A percentile compares a stretch with the other conserved stretches of the same genome.
These are phyloP conservation scores for Geothlypis trichas DNA, from an alignment of 2,113 vertebrate species.

Conservation along the genomic window DNA sequence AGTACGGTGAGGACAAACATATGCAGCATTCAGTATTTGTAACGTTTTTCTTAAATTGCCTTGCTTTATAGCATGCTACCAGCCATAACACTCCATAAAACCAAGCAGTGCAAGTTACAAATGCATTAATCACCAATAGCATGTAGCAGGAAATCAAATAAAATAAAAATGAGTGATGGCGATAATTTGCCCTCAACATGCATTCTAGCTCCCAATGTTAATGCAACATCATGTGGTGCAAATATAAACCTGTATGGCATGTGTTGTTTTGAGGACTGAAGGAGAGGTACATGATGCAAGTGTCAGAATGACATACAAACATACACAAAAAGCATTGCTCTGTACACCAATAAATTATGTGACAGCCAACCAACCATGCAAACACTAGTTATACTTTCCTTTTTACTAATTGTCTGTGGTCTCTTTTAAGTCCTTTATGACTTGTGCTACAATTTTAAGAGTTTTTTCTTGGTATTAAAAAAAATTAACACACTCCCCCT, in stretches of 20 bases:
- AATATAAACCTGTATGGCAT: neutral
- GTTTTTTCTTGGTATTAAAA: conserved; percentile 30
- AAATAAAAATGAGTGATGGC: conserved; percentile 26
- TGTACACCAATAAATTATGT: conserved; percentile 21
- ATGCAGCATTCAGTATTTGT: neutral
- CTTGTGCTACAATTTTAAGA: conserved; percentile 21
- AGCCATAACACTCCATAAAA: conserved; percentile 56
- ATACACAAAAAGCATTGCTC: neutral
- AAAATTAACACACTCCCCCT: conserved; percentile 1
- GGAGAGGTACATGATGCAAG: neutral
- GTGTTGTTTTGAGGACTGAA: neutral
- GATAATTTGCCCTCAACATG: conserved; percentile 37
- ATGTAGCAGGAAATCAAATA: conserved; percentile 42
- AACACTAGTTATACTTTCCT: conserved; percentile 22
- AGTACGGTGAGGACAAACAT: neutral
- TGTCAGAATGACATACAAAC: neutral
- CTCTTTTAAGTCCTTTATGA: conserved; percentile 36
- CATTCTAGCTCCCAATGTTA: conserved; percentile 16
- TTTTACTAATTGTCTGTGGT: conserved; percentile 25
- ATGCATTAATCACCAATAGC: conserved; percentile 48
- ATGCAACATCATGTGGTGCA: neutral
- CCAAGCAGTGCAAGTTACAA: conserved; percentile 40
- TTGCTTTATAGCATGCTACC: conserved; percentile 54
- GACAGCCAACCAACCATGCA: conserved; percentile 31
- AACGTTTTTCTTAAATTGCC: neutral